phyloP scores from a whole-genome alignment of 2,113 vertebrate genomes.

The Ariopsis seemanni region DNA sequence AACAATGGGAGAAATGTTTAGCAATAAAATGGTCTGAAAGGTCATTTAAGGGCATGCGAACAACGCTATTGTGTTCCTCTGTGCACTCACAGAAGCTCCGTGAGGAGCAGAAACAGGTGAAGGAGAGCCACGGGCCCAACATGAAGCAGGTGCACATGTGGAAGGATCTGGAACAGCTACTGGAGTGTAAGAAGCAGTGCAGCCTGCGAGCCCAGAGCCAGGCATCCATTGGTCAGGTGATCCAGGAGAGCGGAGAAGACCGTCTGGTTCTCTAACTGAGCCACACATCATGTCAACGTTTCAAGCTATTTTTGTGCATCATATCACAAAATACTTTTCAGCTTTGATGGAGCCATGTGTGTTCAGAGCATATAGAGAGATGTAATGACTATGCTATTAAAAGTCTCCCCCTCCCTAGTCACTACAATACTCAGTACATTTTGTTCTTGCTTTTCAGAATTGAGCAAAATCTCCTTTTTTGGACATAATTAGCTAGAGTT shows the following conservation, averaged over 20 bases:
- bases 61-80: not conserved
- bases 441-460: not conserved
- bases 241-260: slow-evolving; percentile 91
- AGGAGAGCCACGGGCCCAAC: slow-evolving; percentile 86
- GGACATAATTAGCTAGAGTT: slow-evolving; percentile 20
- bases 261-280: slow-evolving; percentile 82
- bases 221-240: slow-evolving; percentile 83
- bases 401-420: not conserved
- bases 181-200: slow-evolving; percentile 92
- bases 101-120: slow-evolving; percentile 88
- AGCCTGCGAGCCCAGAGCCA: slow-evolving; percentile 87
- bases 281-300: not conserved
- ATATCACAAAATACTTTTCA: not conserved
- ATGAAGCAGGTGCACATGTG: slow-evolving; percentile 97
- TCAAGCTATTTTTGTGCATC: not conserved
- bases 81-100: slow-evolving; percentile 80
- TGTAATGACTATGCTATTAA: not conserved
- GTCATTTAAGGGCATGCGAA: not conserved
- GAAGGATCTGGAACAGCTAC: slow-evolving; percentile 87
- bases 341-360: not conserved
- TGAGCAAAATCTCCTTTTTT: slow-evolving; percentile 20
- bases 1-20: not conserved
- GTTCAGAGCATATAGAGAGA: not conserved
- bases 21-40: not conserved
- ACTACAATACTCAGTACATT: not conserved